Evolutionary conservation across 2,113 vertebrate genomes (phyloP).

Genomic region (Cacatua alba): DNA sequence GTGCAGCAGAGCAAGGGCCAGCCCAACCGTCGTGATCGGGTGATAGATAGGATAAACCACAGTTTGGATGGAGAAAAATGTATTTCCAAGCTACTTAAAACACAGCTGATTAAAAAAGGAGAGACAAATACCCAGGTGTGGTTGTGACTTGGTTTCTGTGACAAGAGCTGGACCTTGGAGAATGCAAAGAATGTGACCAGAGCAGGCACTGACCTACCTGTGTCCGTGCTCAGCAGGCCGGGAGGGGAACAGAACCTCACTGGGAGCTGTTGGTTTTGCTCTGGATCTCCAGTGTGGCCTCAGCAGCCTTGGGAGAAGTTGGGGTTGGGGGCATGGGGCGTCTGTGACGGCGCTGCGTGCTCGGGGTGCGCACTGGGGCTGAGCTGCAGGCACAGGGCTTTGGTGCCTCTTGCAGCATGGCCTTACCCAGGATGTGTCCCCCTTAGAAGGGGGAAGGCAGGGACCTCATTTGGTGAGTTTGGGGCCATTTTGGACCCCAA

Average conservation of each 20-base stretch:
- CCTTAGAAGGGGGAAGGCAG: not conserved
- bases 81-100: constrained; percentile 71
- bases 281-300: not conserved
- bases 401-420: not conserved
- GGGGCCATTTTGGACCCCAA: not conserved
- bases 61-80: constrained; percentile 39
- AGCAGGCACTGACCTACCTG: not conserved
- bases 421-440: not conserved
- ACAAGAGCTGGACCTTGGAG: not conserved
- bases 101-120: constrained; percentile 59
- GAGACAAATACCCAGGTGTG: constrained; percentile 36
- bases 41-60: constrained; percentile 5
- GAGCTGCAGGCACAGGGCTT: not conserved
- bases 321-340: not conserved
- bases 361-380: rapidly evolving
- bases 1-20: constrained; percentile 21
- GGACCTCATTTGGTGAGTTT: rapidly evolving
- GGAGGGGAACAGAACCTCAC: not conserved
- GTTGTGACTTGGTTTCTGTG: constrained; percentile 28
- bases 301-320: not conserved
- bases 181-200: not conserved
- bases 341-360: rapidly evolving
- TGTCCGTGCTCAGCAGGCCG: not conserved
- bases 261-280: not conserved
- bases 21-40: not conserved